Evolutionary conservation across 2,888 invertebrate genomes (phyloP).

Genomic region (Agrotis ipsilon): DNA sequence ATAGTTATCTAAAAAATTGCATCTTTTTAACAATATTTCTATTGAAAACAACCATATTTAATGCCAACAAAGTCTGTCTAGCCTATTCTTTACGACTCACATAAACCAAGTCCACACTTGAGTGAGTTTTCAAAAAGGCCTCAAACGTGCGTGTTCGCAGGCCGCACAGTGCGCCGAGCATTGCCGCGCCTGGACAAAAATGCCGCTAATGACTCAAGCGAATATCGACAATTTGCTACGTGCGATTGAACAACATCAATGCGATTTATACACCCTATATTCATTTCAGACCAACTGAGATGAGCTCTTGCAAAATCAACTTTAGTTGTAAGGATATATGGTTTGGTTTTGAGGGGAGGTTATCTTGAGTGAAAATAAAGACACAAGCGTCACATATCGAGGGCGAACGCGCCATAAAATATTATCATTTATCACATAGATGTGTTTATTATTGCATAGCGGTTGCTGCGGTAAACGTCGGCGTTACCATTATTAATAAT

Average conservation of each 20-base stretch:
- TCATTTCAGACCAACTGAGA: conserved; percentile 71
- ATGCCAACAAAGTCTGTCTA: conserved; percentile 68
- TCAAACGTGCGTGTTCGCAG: conserved; percentile 71
- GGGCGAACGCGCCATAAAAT: conserved; percentile 88
- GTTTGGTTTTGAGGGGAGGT: conserved; percentile 60
- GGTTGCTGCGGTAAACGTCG: conserved; percentile 89
- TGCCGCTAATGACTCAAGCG: conserved; percentile 84
- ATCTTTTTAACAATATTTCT: conserved; percentile 54
- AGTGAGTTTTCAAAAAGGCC: conserved; percentile 77
- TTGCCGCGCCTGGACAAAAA: conserved; percentile 75
- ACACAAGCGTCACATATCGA: conserved; percentile 85
- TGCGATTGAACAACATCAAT: conserved; percentile 89
- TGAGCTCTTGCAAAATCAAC: conserved; percentile 51
- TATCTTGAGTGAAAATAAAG: conserved; percentile 79
- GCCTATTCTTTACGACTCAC: conserved; percentile 72
- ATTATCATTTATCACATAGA: conserved; percentile 88
- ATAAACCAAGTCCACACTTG: conserved; percentile 77
- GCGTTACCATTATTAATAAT: conserved; percentile 87
- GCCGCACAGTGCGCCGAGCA: conserved; percentile 73
- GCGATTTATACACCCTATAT: conserved; percentile 83
- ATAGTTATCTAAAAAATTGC: conserved; percentile 26
- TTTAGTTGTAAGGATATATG: conserved; percentile 32
- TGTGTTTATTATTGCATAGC: conserved; percentile 87
- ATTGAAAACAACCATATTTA: conserved; percentile 64
- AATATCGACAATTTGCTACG: conserved; percentile 90